A percentile compares a stretch with the other conserved stretches of the same genome.
phyloP scores from a whole-genome alignment of 2,797 vertebrate species.

The Salmo trutta region DNA sequence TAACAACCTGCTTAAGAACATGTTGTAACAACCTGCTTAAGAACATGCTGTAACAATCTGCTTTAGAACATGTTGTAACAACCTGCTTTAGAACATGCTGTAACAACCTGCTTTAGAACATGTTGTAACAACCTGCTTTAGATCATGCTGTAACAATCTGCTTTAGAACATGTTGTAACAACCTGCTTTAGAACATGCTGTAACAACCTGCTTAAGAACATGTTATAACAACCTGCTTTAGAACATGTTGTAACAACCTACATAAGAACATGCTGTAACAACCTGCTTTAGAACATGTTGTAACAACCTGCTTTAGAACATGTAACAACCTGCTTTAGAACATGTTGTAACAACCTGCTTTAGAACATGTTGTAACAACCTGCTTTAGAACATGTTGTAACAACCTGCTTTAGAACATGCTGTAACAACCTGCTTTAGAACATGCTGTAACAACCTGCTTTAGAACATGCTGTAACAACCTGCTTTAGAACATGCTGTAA shows the following conservation, averaged over 20 bases:
- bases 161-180: not conserved
- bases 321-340: no score
- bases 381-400: no score
- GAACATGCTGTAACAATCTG: no score
- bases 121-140: not conserved
- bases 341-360: not conserved
- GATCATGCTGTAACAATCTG: no score
- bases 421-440: not conserved
- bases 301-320: not conserved
- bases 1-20: no score
- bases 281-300: not conserved
- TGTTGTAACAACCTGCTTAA: not conserved
- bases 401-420: not conserved
- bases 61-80: no score
- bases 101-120: no score
- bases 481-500: not conserved
- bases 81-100: not conserved
- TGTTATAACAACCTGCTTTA: not conserved
- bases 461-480: not conserved
- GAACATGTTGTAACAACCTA: no score
- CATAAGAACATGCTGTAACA: no score
- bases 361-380: not conserved
- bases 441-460: no score
- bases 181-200: not conserved
- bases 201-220: no score